Evolutionary conservation across 2,888 invertebrate species (phyloP).

Genomic region (Thyatira batis): DNA sequence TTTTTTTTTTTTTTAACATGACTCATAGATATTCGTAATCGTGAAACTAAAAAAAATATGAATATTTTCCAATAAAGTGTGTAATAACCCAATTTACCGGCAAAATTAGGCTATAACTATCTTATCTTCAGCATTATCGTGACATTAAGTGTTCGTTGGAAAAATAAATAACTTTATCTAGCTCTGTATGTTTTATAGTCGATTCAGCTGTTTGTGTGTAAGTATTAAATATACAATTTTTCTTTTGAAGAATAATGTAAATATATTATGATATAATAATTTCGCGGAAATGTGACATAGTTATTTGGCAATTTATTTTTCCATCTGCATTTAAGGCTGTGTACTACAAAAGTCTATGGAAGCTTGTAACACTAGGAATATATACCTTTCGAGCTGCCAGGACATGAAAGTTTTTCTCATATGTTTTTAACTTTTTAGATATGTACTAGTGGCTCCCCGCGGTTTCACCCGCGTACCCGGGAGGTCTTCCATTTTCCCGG

Average conservation of each 20-base stretch:
- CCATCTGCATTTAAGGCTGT: too few species aligned
- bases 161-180: conserved; percentile 29
- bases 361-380: too few species aligned
- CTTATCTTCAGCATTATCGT: conserved; percentile 43
- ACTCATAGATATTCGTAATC: not conserved
- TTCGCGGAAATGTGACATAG: too few species aligned
- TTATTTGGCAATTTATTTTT: too few species aligned
- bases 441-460: too few species aligned
- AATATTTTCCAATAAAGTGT: not conserved
- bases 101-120: conserved; percentile 39
- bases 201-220: not conserved
- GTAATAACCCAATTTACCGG: not conserved
- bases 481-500: too few species aligned
- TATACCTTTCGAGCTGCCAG: too few species aligned
- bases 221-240: not conserved
- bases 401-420: too few species aligned
- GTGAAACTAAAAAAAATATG: not conserved
- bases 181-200: conserved; percentile 2
- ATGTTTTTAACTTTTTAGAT: too few species aligned
- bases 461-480: too few species aligned
- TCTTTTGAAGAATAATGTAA: not conserved
- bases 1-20: not conserved
- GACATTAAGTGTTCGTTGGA: conserved; percentile 22
- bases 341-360: too few species aligned
- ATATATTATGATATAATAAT: too few species aligned